Evolutionary conservation across 2,113 vertebrate genomes (phyloP), one percentile per base, ranked within the genome.

Genomic region (Oenanthe melanoleuca): DNA sequence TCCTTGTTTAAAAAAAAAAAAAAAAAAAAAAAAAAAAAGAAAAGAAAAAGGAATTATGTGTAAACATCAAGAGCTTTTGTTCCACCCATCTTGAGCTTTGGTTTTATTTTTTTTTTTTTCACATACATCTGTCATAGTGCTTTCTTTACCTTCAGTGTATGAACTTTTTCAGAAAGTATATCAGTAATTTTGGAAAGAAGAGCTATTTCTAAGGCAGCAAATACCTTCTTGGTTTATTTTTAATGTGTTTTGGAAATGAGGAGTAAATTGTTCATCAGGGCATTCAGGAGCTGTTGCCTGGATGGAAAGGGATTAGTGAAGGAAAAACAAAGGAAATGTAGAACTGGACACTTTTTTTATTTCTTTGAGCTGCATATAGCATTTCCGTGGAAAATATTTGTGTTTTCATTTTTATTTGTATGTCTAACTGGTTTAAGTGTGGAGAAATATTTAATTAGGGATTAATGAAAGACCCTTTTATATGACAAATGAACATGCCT

Each of bases 391-490:
- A 80, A 92, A 71, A 92, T 42, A 69, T 73, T 93, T 77, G 31
- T 89, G 45, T 63, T 80, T 86, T 88, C 15, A 22, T 88, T 94
- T 50, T 61, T 70, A 71, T 84, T 92, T 93, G 61, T 70, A 53
- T 93, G 80, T 83, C 42, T 86, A 93, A 72, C 31, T 90, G 69
- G 75, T 89, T 89, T 80, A 61, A 88, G 26, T 72, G 45, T 86
- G 42, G 80, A 93, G 69, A 94, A 91, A 69, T 89, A 84, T 45
- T 88, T 86, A 93, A 93, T 95, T 92, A 87, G 50, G 80, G 80
- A 82, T 91, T 92, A 94, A 89, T 85, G 88, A 87, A 94, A 88
- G 81, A 85, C 63, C 60, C 59, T 92, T 94, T 92, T 78, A 74
- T 86, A 92, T 86, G 87, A 49, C 28, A 80, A 84, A 83, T 40